Conservation (phyloP, 2,888 invertebrate genomes). For the Caenorhabditis drosophilae region DNA sequence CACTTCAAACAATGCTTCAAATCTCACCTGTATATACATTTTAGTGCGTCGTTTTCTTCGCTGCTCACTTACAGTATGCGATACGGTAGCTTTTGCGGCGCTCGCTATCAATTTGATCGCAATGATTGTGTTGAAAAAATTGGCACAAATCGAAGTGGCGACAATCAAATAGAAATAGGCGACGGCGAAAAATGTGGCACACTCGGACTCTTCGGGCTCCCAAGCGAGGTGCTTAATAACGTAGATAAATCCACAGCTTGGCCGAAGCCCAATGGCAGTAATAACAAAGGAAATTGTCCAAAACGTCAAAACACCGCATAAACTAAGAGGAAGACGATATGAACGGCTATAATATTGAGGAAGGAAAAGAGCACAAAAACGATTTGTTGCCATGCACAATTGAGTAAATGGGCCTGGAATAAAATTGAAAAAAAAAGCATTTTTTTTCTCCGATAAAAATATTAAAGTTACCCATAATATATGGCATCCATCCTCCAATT, state of each 20-base stretch:
- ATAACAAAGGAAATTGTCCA: conserved; percentile 4
- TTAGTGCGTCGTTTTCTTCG: neutral
- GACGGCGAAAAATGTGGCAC: neutral
- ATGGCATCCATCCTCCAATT: conserved; percentile 5
- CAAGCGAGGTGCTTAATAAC: neutral
- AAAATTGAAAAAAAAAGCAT: too few species aligned
- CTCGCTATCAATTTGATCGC: neutral
- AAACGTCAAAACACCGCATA: neutral
- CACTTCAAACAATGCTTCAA: neutral
- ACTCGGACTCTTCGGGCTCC: conserved; percentile 5
- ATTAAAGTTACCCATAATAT: too few species aligned
- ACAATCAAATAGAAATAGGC: conserved; percentile 3
- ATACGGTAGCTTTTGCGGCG: neutral
- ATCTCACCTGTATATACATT: conserved; percentile 6
- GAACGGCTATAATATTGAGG: neutral
- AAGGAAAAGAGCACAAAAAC: conserved; percentile 4
- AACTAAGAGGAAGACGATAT: neutral
- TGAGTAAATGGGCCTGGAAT: conserved; percentile 8
- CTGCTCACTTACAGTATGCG: neutral
- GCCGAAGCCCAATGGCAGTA: neutral
- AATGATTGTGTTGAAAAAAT: conserved; percentile 2
- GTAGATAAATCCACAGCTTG: conserved; percentile 6
- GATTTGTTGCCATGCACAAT: conserved; percentile 7
- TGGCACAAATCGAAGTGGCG: neutral
- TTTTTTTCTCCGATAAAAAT: too few species aligned